phyloP scores from a whole-genome alignment of 2,797 vertebrate species.

The Catamblyrhynchus diadema region DNA sequence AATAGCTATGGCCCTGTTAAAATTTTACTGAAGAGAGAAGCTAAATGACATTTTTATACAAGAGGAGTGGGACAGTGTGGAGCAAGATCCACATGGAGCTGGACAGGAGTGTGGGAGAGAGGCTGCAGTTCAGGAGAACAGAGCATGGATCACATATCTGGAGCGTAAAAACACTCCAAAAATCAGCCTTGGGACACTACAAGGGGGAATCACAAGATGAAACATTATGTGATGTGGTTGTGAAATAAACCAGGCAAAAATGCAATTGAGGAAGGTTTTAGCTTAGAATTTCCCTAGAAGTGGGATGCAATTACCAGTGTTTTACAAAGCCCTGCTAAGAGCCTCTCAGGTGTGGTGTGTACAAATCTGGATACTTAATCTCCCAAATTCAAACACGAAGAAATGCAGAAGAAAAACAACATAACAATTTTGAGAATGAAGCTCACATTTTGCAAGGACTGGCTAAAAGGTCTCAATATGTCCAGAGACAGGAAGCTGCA shows the following conservation, averaged over 20 bases:
- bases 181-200: background rate
- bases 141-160: fast-evolving
- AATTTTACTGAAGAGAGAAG: background rate
- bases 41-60: background rate
- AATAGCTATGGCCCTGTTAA: background rate
- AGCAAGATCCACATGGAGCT: background rate
- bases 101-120: background rate
- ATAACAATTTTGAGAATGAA: background rate
- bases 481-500: background rate
- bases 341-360: background rate
- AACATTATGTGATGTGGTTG: background rate
- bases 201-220: background rate
- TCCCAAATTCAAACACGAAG: background rate
- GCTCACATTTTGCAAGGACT: background rate
- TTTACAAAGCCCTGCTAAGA: background rate
- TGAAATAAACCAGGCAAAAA: background rate
- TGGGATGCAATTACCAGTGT: background rate
- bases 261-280: background rate
- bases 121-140: background rate
- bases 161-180: background rate
- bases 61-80: background rate
- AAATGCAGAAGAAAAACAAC: background rate
- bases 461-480: constrained; percentile 2
- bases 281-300: background rate
- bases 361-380: background rate